Percentiles rank a stretch among this genome's conserved stretches.
phyloP scores from a whole-genome alignment of 1,140 invertebrate species.

The Drosophila yakuba region DNA sequence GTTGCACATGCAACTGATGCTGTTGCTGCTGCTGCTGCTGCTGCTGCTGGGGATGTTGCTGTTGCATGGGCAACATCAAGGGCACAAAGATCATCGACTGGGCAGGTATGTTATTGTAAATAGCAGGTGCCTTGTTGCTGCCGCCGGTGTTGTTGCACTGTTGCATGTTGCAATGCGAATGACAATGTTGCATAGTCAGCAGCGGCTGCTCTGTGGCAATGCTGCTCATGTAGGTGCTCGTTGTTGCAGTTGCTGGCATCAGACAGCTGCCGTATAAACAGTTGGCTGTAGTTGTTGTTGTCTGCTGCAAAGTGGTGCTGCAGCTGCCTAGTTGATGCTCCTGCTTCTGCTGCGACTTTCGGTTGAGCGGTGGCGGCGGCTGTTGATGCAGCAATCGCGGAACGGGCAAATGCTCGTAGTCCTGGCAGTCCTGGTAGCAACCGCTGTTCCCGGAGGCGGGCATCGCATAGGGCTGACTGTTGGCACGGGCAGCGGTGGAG shows the following conservation, averaged over 20 bases:
- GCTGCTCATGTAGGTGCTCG: constrained; percentile 38
- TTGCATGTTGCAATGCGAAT: constrained; percentile 25
- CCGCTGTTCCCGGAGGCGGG: constrained; percentile 12
- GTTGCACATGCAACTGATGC: constrained; percentile 1
- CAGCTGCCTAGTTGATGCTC: constrained; percentile 56
- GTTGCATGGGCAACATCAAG: constrained; percentile 51
- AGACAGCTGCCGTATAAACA: constrained; percentile 37
- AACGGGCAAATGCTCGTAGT: constrained; percentile 65
- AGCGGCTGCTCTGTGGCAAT: constrained; percentile 6
- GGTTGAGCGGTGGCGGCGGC: constrained; percentile 43
- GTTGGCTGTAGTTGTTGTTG: constrained; percentile 41
- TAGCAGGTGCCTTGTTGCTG: constrained; percentile 8
- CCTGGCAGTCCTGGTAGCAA: constrained; percentile 58
- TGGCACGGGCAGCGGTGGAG: constrained; percentile 16
- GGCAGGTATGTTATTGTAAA: constrained; percentile 10
- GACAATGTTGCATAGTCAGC: constrained; percentile 16
- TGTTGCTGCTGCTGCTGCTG: constrained; percentile 18
- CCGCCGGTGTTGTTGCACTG: constrained; percentile 7
- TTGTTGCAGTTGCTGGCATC: constrained; percentile 24
- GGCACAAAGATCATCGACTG: constrained; percentile 68
- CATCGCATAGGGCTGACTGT: constrained; percentile 53
- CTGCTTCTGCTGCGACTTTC: constrained; percentile 18
- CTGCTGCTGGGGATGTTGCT: constrained; percentile 5
- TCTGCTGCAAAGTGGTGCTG: constrained; percentile 62
- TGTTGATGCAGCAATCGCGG: constrained; percentile 56